Base-by-base conservation (phyloP, 2,113 vertebrate species). In the Heterotilapia buettikoferi region DNA sequence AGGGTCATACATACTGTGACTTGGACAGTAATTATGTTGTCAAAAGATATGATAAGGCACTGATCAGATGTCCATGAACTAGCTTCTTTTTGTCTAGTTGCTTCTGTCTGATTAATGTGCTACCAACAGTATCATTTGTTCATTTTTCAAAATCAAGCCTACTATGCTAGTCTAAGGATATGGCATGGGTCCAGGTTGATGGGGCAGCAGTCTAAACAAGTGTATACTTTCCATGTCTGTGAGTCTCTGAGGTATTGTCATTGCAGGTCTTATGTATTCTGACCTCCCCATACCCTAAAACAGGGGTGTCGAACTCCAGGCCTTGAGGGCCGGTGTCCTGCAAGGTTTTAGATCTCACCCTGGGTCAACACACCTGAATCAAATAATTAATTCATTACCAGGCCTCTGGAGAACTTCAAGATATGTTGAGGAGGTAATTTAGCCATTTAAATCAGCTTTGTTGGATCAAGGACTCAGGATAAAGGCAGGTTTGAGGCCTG, bases 301-400 rank as follows among this genome's bases (percentile, higher is more conserved):
- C 12, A 56, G n/a, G 53, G 53, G 1, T 12, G 53, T 6, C n/a
- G 3, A 12, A 54, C 53, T 54, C 53, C 53, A 54, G 53, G n/a
- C 53, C n/a, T 24, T 1, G 1, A 24, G 53, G 53, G n/a, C 53
- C 0, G 52, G 6, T 24, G 53, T 54, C 10, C 53, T 54, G 53
- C n/a, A 21, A 19, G 53, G n/a, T 54, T 54, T 54, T 53, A 52
- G 50, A 5, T n/a, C 0, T 47, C 6, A 47, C 45, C 45, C 45
- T 47, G 45, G 14, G 45, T 47, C 6, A 47, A 7, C 14, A 52
- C 50, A 53, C 50, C 19, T 53, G 50, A 53, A 53, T n/a, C 50
- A 53, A 3, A 53, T 53, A 1, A 53, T 53, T 0, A 6, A 1
- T 53, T n/a, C 3, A 53, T 53, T n/a, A 53, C 3, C 52, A n/a